Base-by-base conservation (phyloP, 2,888 invertebrate genomes). In the Sussaba pulchella region DNA sequence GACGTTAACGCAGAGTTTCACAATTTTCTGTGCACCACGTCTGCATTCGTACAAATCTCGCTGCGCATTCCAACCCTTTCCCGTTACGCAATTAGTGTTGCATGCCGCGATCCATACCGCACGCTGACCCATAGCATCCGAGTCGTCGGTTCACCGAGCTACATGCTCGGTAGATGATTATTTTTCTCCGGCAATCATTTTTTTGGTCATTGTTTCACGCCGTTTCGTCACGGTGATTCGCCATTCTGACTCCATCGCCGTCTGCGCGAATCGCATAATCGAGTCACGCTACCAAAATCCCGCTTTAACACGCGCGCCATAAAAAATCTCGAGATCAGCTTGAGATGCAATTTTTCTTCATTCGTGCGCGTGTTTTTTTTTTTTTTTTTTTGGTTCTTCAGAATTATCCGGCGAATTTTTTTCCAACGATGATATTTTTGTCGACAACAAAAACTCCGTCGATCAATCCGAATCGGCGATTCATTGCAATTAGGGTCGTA, bases 21-120 rank as follows among this genome's bases (percentile, higher is more conserved):
- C n/a, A n/a, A n/a, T n/a, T n/a, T n/a, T n/a, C n/a, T n/a, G n/a
- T n/a, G n/a, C n/a, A n/a, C n/a, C n/a, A n/a, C 17, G 57, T 4
- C 21, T 59, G 5, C 26, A 54, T 59, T 59, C 36, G 21, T 17
- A 36, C 3, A 64, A 5, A 19, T 9, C 41, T 41, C 21, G 26
- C n/a, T 26, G 10, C 14, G 47, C 41, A 59, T 57, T 66, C 47
- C 3, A 59, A 39, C 39, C 47, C 14, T 59, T 50, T 67, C 67
- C 61, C 75, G 67, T 76, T 76, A 66, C 8, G 52, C 31, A 70
- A 75, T 75, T 41, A 67, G 24, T 47, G 21, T 67, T 24, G 14
- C 5, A 54, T 39, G 31, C 17, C 41, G 31, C 26, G 31, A 57
- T 39, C 39, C 31, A 24, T 21, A 50, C 24, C 31, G 12, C 14